These are phyloP conservation scores for Drosophila pseudoobscura DNA, from an alignment of 1,140 invertebrate genomes.

Conservation along the genomic window DNA sequence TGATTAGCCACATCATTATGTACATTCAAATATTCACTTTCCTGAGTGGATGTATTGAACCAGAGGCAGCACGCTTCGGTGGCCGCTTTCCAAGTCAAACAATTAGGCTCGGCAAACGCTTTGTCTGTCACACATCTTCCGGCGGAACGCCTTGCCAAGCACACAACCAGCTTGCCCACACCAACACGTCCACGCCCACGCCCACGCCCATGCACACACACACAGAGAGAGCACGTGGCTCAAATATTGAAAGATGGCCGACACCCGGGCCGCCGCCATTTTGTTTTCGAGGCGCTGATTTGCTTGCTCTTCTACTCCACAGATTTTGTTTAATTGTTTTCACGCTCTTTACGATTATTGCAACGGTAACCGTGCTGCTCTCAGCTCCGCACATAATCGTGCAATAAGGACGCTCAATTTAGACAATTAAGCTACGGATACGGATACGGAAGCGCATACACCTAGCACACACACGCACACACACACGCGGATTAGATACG, in stretches of 20 bases:
- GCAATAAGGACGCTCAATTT: constrained; percentile 87
- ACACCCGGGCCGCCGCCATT: constrained; percentile 44
- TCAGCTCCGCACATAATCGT: constrained; percentile 98
- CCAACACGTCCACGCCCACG: constrained; percentile 7
- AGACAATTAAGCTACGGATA: constrained; percentile 65
- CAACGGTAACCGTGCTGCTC: constrained; percentile 96
- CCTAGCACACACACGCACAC: constrained; percentile 5
- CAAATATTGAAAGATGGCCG: constrained; percentile 55
- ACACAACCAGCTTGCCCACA: not conserved
- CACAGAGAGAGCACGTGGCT: constrained; percentile 37
- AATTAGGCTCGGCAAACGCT: constrained; percentile 59
- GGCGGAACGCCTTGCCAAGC: constrained; percentile 44
- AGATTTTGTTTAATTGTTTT: constrained; percentile 98
- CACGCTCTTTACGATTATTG: constrained; percentile 97
- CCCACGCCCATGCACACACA: constrained; percentile 7
- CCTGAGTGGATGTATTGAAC: constrained; percentile 31
- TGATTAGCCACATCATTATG: constrained; percentile 5
- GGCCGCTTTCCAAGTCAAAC: constrained; percentile 57
- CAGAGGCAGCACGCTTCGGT: constrained; percentile 32
- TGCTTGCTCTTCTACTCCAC: constrained; percentile 65
- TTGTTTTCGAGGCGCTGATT: constrained; percentile 31
- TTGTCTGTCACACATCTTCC: constrained; percentile 60
- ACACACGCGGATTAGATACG: constrained; percentile 16
- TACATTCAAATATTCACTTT: constrained; percentile 19
- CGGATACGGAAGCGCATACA: constrained; percentile 26